A percentile compares a stretch with the other conserved stretches of the same genome.
These are phyloP conservation scores for Papilio xuthus DNA, from an alignment of 1,140 invertebrate species.

Conservation along the genomic window DNA sequence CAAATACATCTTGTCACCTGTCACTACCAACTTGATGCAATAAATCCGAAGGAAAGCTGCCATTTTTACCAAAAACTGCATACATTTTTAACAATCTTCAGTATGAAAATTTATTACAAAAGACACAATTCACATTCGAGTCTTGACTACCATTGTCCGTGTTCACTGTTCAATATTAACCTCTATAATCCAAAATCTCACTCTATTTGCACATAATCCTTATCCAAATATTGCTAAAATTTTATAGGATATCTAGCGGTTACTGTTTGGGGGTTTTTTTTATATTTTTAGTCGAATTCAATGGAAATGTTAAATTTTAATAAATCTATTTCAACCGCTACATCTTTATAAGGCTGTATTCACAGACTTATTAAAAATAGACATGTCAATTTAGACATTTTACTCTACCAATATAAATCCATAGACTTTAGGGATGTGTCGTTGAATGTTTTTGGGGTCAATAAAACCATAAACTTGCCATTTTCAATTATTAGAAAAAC, in stretches of 20 bases:
- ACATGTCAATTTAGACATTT: too few species aligned
- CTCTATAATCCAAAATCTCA: neutral
- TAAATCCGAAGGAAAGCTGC: constrained; percentile 4
- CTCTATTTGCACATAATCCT: neutral
- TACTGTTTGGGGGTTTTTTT: neutral
- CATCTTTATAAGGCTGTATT: too few species aligned
- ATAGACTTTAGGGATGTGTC: too few species aligned
- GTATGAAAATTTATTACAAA: constrained; percentile 19
- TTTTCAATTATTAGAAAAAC: too few species aligned
- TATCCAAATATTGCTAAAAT: constrained; percentile 23
- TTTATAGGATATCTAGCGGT: neutral
- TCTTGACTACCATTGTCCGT: neutral
- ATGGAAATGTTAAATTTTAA: too few species aligned
- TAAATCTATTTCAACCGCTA: too few species aligned
- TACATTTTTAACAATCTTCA: neutral
- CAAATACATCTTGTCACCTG: neutral
- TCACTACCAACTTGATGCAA: neutral
- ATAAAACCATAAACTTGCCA: too few species aligned
- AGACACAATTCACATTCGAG: neutral
- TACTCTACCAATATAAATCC: too few species aligned
- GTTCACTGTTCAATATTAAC: neutral
- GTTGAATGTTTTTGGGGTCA: too few species aligned
- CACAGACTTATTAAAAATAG: too few species aligned
- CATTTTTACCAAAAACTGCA: constrained; percentile 10
- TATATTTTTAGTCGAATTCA: too few species aligned